Base-by-base conservation (phyloP, 2,113 vertebrate species). In the Anhinga rufa region DNA sequence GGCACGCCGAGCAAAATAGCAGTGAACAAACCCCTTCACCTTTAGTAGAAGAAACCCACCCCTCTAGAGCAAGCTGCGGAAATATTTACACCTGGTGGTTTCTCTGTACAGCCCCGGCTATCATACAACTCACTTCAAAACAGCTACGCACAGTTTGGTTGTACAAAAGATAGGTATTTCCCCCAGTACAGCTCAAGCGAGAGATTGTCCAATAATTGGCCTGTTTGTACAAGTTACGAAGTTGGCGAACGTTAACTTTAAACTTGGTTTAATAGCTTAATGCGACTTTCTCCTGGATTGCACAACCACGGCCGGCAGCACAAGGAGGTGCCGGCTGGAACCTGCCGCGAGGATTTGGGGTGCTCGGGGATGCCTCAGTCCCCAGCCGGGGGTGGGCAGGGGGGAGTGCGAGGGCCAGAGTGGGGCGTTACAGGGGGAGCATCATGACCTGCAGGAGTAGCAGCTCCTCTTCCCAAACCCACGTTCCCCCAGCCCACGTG, bases 71-170 rank as follows among this genome's bases (percentile, higher is more conserved):
- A 98, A 98, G 97, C 98, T 95, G 98, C 93, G 98, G 98, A 96
- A 98, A 98, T 98, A 99, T 98, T 98, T 98, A 98, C 98, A 99
- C 98, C 98, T 96, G 96, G 97, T 95, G 97, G 97, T 96, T 98
- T 97, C 98, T 98, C 98, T 98, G 96, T 96, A 98, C 98, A 99
- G 98, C 98, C 98, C 97, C 91, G 58, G 98, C 97, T 98, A 98
- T 98, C 82, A 92, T 95, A 98, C 98, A 90, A 94, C 97, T 95
- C 98, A 93, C 98, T 97, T 97, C 90, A 17, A 48, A 96, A 88
- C 97, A 97, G 95, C 97, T 97, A 97, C 93, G 97, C 97, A 97
- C 98, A 98, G 95, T 97, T 97, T 95, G 94, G 95, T 97, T 96
- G 95, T 97, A 98, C 97, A 98, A 97, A 94, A 95, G 95, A 97